Evolutionary conservation across 2,113 vertebrate species (phyloP).

Genomic region (Lycaon pictus): DNA sequence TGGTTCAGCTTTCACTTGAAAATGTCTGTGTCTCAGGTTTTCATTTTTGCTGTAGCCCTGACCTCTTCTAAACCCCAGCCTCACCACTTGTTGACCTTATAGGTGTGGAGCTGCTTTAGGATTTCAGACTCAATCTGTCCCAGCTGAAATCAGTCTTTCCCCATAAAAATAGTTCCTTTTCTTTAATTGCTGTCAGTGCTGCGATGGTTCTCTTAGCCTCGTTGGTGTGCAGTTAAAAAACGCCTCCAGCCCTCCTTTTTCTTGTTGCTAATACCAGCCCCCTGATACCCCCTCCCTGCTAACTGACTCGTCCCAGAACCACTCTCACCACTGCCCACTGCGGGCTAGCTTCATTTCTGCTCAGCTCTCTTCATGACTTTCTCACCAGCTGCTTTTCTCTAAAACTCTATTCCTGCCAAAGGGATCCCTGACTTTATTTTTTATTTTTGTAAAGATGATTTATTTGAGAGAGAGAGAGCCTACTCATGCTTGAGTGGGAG

Average conservation of each 20-base stretch:
- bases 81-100: not conserved
- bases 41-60: not conserved
- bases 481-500: not conserved
- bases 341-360: not conserved
- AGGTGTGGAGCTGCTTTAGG: not conserved
- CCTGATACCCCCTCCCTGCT: not conserved
- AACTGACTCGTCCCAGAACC: not conserved
- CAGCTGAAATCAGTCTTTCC: not conserved
- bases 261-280: not conserved
- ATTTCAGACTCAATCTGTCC: not conserved
- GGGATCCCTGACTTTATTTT: not conserved
- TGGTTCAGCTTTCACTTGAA: not conserved
- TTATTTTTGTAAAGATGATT: not conserved
- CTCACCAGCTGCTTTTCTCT: not conserved
- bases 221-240: not conserved
- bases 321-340: not conserved
- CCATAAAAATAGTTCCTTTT: not conserved
- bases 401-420: not conserved
- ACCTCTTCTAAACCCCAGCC: not conserved
- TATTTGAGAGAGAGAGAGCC: not conserved
- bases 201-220: not conserved
- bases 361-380: not conserved
- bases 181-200: not conserved
- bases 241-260: not conserved
- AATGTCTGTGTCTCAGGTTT: not conserved